Conservation (phyloP, 2,113 vertebrate species). For the Chascanopsetta lugubris region DNA sequence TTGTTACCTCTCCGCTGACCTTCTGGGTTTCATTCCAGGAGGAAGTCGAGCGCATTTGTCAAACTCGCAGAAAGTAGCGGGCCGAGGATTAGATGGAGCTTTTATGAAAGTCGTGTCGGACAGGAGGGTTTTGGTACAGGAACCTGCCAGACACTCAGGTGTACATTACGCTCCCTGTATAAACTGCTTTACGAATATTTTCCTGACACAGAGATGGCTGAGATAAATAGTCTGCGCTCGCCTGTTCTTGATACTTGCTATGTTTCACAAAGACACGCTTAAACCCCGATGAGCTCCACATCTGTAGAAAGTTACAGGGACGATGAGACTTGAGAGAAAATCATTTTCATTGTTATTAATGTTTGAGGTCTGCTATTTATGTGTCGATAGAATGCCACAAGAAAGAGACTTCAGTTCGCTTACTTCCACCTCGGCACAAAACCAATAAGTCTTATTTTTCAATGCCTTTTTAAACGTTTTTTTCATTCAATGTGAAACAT, state of each 20-base stretch:
- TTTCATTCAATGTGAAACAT: no score
- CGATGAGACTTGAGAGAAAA: neutral
- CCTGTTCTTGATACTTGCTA: conserved; percentile 15
- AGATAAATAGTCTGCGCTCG: conserved; percentile 44
- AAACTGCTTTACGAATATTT: conserved; percentile 53
- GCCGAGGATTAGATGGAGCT: conserved; percentile 73
- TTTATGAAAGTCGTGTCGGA: conserved; percentile 70
- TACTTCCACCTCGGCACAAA: no score
- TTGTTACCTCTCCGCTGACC: conserved; percentile 71
- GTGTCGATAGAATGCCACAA: no score
- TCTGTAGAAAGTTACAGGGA: conserved; percentile 22
- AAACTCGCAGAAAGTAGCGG: conserved; percentile 63
- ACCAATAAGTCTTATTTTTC: no score
- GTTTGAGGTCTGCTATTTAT: neutral
- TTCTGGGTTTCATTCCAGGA: conserved; percentile 81
- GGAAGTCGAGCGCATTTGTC: conserved; percentile 84
- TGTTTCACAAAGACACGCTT: conserved; percentile 23
- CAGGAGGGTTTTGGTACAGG: conserved; percentile 49
- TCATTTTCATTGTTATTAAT: conserved; percentile 2
- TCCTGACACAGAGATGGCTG: conserved; percentile 38
- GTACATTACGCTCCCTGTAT: conserved; percentile 23
- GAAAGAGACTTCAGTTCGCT: no score
- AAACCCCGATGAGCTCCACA: conserved; percentile 10
- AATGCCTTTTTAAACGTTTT: no score
- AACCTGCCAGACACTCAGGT: conserved; percentile 49